Base-by-base conservation (phyloP, 2,113 vertebrate species). In the Oreochromis aureus region DNA sequence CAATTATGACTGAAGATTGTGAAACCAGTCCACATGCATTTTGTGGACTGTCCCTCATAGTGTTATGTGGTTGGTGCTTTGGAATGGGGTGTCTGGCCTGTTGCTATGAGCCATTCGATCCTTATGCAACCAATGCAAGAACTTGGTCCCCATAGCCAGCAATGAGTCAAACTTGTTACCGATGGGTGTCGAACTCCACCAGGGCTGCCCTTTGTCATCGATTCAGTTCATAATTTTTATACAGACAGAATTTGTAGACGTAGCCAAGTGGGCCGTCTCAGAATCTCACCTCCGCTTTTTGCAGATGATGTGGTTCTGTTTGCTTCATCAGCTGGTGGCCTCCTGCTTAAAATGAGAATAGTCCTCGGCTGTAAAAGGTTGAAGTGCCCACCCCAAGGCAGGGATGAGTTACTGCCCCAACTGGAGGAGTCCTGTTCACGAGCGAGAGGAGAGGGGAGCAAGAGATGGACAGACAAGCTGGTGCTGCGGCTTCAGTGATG, bases 1-100 rank as follows among this genome's bases (percentile, higher is more conserved):
- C 19, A 66, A 66, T 66, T 66, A 66, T 66, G 19, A 66, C 34
- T 66, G 61, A 66, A 66, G 61, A 22, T 39, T 66, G 61, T 19
- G 10, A 1, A 66, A 66, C 34, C 10, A 66, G 19, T 66, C 61
- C 1, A 1, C 61, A 39, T 66, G 61, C 61, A 39, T 66, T 66
- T 66, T 66, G 61, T 39, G 61, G 61, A 66, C 34, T 39, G 39
- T 39, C 34, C 61, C 34, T 39, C 61, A 13, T 11, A 69, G 34
- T 69, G 63, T 69, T 69, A 13, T 39, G 34, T 69, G 63, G 34
- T 34, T 13, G 63, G 19, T 69, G 13, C 61, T 66, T 39, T 3
- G 1, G 34, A 34, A 66, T 66, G 34, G 19, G 61, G 61, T 39
- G 1, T 66, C 61, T 66, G 61, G 61, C 61, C 61, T 39, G 19